Evolutionary conservation across 1,140 invertebrate genomes (phyloP).

Genomic region (Eriosoma lanigerum): DNA sequence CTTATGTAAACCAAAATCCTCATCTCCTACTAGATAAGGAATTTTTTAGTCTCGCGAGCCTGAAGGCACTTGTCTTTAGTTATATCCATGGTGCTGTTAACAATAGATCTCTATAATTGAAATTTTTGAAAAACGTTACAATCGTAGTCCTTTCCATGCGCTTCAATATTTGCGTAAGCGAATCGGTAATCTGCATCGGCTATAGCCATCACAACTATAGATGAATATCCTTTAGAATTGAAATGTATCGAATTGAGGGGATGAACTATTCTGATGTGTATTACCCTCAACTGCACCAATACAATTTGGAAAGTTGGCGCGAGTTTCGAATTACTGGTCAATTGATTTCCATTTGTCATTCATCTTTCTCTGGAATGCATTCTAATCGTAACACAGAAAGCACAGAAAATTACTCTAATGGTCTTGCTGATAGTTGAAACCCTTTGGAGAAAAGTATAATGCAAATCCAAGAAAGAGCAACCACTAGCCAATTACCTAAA

Average conservation of each 20-base stretch:
- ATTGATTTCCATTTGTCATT: slow-evolving; percentile 52
- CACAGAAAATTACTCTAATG: slow-evolving; percentile 53
- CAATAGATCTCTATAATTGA: not conserved
- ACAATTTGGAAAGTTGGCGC: slow-evolving; percentile 16
- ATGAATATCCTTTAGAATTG: slow-evolving; percentile 54
- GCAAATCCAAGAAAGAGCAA: slow-evolving; percentile 53
- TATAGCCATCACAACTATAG: slow-evolving; percentile 44
- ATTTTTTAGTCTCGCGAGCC: slow-evolving; percentile 53
- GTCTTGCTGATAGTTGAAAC: slow-evolving; percentile 54
- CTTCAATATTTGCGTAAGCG: slow-evolving; percentile 40
- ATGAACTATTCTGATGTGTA: slow-evolving; percentile 45
- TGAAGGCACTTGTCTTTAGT: not conserved
- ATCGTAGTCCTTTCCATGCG: slow-evolving; percentile 52
- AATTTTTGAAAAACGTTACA: slow-evolving; percentile 44
- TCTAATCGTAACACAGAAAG: slow-evolving; percentile 53
- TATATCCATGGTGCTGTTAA: slow-evolving; percentile 3
- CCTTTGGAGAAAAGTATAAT: slow-evolving; percentile 53
- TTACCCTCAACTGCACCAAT: slow-evolving; percentile 52
- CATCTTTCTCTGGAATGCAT: slow-evolving; percentile 51
- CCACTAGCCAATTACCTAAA: slow-evolving; percentile 54
- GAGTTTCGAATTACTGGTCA: slow-evolving; percentile 16
- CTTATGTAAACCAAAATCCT: slow-evolving; percentile 58
- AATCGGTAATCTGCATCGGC: slow-evolving; percentile 52
- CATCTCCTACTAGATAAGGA: slow-evolving; percentile 57
- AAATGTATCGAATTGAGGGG: slow-evolving; percentile 49